Conservation (phyloP, 2,113 vertebrate species). For the Probosciger aterrimus region DNA sequence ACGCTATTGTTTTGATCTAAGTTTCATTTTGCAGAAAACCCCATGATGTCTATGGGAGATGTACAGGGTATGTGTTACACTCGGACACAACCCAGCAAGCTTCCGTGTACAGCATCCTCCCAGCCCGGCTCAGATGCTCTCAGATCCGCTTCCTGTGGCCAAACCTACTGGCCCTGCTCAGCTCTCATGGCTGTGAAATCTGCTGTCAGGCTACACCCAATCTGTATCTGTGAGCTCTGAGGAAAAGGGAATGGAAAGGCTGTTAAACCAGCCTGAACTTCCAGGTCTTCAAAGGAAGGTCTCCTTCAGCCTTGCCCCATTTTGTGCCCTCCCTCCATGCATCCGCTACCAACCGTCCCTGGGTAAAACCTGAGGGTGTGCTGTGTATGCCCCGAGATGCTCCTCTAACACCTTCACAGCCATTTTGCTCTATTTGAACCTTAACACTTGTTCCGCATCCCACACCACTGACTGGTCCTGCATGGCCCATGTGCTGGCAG, state of each 20-base stretch:
- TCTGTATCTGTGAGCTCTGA: neutral
- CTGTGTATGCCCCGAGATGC: accelerated
- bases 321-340: neutral
- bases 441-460: neutral
- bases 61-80: neutral
- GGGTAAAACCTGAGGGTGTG: accelerated
- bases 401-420: neutral
- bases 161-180: neutral
- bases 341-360: neutral
- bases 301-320: neutral
- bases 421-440: neutral
- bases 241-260: neutral
- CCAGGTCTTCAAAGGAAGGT: neutral
- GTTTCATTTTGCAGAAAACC: neutral
- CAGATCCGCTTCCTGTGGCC: neutral
- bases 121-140: neutral
- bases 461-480: neutral
- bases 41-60: neutral
- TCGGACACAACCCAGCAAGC: neutral
- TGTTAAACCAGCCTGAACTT: neutral
- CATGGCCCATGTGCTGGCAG: accelerated
- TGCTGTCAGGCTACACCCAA: neutral
- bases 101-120: neutral
- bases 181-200: neutral
- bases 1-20: accelerated